These are phyloP conservation scores for Molossus alvarezi DNA, from an alignment of 2,797 vertebrate species.

Conservation along the genomic window DNA sequence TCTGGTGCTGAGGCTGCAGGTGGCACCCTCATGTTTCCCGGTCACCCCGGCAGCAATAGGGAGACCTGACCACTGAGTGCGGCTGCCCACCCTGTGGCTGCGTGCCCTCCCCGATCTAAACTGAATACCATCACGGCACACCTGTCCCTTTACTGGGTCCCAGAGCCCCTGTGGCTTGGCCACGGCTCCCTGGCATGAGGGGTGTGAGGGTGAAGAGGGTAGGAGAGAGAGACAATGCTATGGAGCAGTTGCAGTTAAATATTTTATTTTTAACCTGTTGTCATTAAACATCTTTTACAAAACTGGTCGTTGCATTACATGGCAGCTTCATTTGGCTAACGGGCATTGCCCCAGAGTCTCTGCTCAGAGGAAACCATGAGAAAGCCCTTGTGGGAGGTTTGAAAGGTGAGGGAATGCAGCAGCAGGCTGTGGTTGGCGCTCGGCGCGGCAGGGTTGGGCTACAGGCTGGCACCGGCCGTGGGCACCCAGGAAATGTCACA, in stretches of 20 bases:
- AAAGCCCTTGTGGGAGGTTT: background rate
- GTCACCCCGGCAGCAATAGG: too few relatives aligned
- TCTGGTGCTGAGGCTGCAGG: too few relatives aligned
- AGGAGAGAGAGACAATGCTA: background rate
- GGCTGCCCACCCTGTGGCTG: too few relatives aligned
- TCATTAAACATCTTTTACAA: background rate
- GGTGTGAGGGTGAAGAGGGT: rapidly evolving
- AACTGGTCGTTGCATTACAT: background rate
- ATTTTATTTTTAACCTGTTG: background rate
- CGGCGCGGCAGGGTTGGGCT: too few relatives aligned
- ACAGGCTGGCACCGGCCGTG: background rate
- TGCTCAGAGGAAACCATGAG: background rate
- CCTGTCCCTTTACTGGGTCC: too few relatives aligned
- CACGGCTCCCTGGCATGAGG: too few relatives aligned
- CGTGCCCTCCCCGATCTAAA: too few relatives aligned
- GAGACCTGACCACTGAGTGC: too few relatives aligned
- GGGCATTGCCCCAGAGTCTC: background rate
- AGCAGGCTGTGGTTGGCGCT: background rate
- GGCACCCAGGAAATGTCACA: background rate
- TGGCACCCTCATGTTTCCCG: too few relatives aligned
- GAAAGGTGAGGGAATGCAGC: background rate
- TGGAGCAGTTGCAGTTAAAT: background rate
- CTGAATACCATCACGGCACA: too few relatives aligned
- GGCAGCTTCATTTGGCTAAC: background rate
- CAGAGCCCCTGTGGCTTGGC: too few relatives aligned